Evolutionary conservation across 2,113 vertebrate species (phyloP), one percentile per base, ranked within the genome.

Genomic region (Tachuris rubrigastra): DNA sequence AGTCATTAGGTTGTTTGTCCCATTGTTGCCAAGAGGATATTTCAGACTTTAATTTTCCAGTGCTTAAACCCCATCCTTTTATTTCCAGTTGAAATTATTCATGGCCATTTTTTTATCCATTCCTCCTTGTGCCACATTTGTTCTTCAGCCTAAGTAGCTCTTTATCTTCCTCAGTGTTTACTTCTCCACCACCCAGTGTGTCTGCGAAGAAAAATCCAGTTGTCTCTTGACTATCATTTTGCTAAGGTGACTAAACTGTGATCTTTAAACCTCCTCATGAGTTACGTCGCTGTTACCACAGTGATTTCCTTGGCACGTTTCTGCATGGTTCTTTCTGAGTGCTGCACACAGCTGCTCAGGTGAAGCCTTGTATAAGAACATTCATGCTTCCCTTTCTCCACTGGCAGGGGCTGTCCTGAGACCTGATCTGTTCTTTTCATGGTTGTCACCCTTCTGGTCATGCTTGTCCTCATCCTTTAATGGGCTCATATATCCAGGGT

Each of bases 61-160:
- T 94, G 77, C 58, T 95, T 94, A 96, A 91, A 94, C 65, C 6
- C 17, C 11, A 55, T 86, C 55, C 76, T 92, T 92, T 89, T 65
- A 89, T 95, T 94, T 93, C n/a, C 46, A 82, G 44, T 73, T 93
- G 66, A 79, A 95, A 75, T 82, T 93, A 91, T 95, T 92, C 69
- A 91, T 66, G 52, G 52, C 24, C 22, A 18, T 92, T 95, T 94
- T 94, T 91, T 85, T 91, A 89, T 23, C 69, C 30, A 72, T 87
- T 94, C 92, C 73, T 92, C 58, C 44, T 56, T 42, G 41, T 82
- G 94, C 95, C 95, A 97, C 7, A 37, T 94, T 82, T 85, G 39
- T 93, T 78, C 86, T 93, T 92, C 41, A 91, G 69, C 20, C 47
- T 71, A 81, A 84, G 56, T 74, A 67, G 42, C 28, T 75, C 52